A percentile compares a stretch with the other conserved stretches of the same genome.
These are phyloP conservation scores for Neoscelio sp. DNA, from an alignment of 2,888 invertebrate species.

Conservation along the genomic window DNA sequence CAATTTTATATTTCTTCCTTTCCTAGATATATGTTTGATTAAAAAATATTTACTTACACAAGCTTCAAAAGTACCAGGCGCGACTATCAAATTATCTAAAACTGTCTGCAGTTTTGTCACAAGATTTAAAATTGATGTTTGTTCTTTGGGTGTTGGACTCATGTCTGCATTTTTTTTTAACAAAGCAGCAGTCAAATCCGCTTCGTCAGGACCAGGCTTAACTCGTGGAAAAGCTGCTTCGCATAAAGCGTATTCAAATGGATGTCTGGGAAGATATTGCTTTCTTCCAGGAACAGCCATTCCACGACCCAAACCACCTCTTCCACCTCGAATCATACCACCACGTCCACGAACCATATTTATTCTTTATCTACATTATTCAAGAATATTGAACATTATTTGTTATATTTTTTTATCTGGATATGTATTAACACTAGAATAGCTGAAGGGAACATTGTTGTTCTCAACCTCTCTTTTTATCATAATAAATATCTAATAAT, in stretches of 20 bases:
- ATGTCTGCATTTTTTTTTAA: conserved; percentile 96
- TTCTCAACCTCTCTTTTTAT: no score
- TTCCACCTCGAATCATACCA: conserved; percentile 87
- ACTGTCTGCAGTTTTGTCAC: conserved; percentile 98
- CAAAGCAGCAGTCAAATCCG: conserved; percentile 93
- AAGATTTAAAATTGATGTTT: conserved; percentile 95
- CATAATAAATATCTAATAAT: no score
- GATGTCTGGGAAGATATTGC: conserved; percentile 89
- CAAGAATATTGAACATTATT: not conserved
- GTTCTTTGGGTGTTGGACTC: conserved; percentile 95
- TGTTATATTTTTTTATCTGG: not conserved
- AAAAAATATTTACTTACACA: conserved; percentile 91
- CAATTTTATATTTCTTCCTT: no score
- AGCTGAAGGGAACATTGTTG: no score
- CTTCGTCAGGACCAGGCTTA: conserved; percentile 92
- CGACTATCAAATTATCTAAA: conserved; percentile 96
- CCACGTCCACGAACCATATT: conserved; percentile 89
- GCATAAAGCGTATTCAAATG: conserved; percentile 94
- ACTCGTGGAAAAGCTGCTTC: conserved; percentile 95
- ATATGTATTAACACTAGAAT: no score
- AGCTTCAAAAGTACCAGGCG: conserved; percentile 96
- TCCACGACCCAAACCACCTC: conserved; percentile 88
- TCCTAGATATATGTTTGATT: no score
- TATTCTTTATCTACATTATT: conserved; percentile 22
- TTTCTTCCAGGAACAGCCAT: conserved; percentile 86